Conservation (phyloP, 2,888 invertebrate species). For the Rhagium mordax region DNA sequence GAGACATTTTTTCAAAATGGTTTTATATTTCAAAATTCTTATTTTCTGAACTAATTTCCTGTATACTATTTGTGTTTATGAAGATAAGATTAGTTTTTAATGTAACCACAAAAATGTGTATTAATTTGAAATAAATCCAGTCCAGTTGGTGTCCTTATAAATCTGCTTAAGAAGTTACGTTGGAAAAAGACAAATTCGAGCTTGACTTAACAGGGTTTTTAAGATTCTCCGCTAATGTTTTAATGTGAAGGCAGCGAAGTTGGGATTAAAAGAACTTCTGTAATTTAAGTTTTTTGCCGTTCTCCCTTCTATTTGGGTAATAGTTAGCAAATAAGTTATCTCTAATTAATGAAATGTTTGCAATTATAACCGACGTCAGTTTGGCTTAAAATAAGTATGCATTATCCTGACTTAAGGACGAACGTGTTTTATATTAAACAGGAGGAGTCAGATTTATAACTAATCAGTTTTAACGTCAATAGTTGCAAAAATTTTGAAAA, state of each 20-base stretch:
- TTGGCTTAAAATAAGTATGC: too few relatives aligned
- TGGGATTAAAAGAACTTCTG: constrained; percentile 55
- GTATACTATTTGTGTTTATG: too few relatives aligned
- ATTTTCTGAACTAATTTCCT: too few relatives aligned
- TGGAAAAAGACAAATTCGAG: constrained; percentile 53
- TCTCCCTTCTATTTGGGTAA: constrained; percentile 25
- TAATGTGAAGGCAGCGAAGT: constrained; percentile 56
- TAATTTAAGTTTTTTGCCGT: constrained; percentile 53
- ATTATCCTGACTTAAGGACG: too few relatives aligned
- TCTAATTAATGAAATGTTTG: constrained; percentile 31
- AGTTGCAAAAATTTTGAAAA: too few relatives aligned
- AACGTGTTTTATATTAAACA: too few relatives aligned
- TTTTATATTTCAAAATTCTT: too few relatives aligned
- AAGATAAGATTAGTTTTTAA: too few relatives aligned
- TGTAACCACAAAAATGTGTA: not conserved
- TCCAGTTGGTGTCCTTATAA: not conserved
- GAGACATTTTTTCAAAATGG: too few relatives aligned
- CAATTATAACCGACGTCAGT: constrained; percentile 15
- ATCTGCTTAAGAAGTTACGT: not conserved
- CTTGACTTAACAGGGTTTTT: constrained; percentile 54
- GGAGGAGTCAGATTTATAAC: too few relatives aligned
- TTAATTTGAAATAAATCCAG: not conserved
- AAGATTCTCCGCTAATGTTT: constrained; percentile 58
- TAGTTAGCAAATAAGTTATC: constrained; percentile 27
- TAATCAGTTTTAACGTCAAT: too few relatives aligned